Percentiles rank a stretch among this genome's conserved stretches.
These are phyloP conservation scores for Atherinomorus stipes DNA, from an alignment of 2,113 vertebrate species.

Conservation along the genomic window DNA sequence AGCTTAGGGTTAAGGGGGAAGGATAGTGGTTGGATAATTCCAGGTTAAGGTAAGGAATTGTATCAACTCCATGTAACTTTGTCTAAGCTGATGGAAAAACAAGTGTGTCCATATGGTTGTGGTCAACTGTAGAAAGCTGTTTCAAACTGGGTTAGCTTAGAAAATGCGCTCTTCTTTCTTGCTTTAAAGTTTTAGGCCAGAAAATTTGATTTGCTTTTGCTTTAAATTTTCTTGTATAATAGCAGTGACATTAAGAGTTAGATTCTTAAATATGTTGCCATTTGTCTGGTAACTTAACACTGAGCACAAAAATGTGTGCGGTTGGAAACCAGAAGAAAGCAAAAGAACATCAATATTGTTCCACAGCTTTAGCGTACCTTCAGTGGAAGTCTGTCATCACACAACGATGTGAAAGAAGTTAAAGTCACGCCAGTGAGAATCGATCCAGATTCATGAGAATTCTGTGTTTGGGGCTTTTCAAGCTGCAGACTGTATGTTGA, in stretches of 20 bases:
- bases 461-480: constrained; percentile 7
- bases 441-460: constrained; percentile 10
- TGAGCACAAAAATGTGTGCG: neutral
- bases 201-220: no score
- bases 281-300: constrained; percentile 1
- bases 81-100: no score
- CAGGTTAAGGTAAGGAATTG: no score
- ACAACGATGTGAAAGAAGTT: constrained; percentile 17
- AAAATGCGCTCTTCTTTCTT: neutral
- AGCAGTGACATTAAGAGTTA: neutral
- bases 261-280: neutral
- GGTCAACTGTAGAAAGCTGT: no score
- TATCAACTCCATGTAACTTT: no score
- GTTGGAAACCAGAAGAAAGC: constrained; percentile 34
- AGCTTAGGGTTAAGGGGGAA: neutral
- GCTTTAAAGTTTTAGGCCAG: no score
- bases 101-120: no score
- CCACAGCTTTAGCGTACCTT: constrained; percentile 27
- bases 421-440: constrained; percentile 2
- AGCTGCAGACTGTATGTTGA: neutral
- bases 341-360: constrained; percentile 45
- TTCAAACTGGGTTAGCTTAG: no score
- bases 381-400: constrained; percentile 20
- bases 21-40: no score
- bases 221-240: constrained; percentile 1